Conservation (phyloP, 2,113 vertebrate species). For the Ageneiosus marmoratus region DNA sequence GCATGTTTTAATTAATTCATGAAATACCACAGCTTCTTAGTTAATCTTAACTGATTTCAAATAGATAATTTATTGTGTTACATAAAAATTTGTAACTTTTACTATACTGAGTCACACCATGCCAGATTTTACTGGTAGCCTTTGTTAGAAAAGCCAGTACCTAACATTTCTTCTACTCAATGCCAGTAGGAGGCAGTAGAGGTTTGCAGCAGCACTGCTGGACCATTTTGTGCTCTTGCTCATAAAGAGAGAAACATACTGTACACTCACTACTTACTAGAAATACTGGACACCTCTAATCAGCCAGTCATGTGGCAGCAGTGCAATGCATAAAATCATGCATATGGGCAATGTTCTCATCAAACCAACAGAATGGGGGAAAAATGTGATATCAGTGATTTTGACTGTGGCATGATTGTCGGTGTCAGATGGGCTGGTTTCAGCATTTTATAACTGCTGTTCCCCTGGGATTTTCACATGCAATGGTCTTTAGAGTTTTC, state of each 20-base stretch:
- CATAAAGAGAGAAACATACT: neutral
- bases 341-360: neutral
- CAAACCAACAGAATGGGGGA: no score
- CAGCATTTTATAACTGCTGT: neutral
- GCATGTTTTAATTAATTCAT: neutral
- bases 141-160: neutral
- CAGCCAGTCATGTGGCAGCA: neutral
- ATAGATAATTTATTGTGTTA: neutral
- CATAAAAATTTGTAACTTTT: neutral
- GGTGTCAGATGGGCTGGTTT: neutral
- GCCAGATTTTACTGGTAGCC: neutral
- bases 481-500: neutral
- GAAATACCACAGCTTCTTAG: neutral
- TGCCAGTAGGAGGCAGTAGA: slow-evolving; percentile 46
- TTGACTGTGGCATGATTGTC: neutral
- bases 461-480: neutral
- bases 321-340: neutral
- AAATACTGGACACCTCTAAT: neutral
- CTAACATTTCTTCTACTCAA: slow-evolving; percentile 1
- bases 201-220: slow-evolving; percentile 1
- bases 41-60: neutral
- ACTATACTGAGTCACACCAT: no score
- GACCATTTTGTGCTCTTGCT: neutral
- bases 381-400: neutral
- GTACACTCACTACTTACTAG: neutral